A percentile compares a stretch with the other conserved stretches of the same genome.
These are phyloP conservation scores for Chrysomela aeneicollis DNA, from an alignment of 2,888 invertebrate genomes.

Conservation along the genomic window DNA sequence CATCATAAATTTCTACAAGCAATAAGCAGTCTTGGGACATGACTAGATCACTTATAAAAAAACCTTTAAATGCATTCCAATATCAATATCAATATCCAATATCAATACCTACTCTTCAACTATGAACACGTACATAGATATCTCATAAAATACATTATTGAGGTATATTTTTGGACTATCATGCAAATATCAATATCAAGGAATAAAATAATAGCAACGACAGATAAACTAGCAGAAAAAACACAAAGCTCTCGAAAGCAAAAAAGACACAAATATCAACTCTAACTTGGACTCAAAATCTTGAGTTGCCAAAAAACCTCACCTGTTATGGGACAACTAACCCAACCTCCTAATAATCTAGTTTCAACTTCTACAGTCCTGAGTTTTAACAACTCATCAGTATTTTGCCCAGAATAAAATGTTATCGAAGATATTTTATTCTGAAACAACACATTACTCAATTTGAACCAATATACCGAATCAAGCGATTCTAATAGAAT, in stretches of 20 bases:
- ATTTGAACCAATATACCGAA: neutral
- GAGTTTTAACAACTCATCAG: constrained; percentile 82
- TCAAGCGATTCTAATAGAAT: no score
- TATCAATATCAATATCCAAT: no score
- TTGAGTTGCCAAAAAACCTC: constrained; percentile 40
- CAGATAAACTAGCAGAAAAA: neutral
- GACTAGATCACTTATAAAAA: no score
- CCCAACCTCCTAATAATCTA: constrained; percentile 82
- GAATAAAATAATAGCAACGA: neutral
- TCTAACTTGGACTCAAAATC: neutral
- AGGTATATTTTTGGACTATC: no score
- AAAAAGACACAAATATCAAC: constrained; percentile 15
- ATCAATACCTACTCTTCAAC: no score
- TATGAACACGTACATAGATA: no score
- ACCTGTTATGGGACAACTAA: constrained; percentile 84
- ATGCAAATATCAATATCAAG: no score
- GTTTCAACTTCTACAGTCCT: constrained; percentile 88
- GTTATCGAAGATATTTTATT: constrained; percentile 87
- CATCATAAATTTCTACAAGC: no score
- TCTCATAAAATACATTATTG: no score
- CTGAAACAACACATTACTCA: constrained; percentile 63
- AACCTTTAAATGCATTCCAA: no score
- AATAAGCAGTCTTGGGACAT: no score
- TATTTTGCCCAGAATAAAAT: constrained; percentile 84
- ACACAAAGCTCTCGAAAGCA: neutral